Evolutionary conservation across 2,888 invertebrate genomes (phyloP).

Genomic region (Oxycera nigricornis): DNA sequence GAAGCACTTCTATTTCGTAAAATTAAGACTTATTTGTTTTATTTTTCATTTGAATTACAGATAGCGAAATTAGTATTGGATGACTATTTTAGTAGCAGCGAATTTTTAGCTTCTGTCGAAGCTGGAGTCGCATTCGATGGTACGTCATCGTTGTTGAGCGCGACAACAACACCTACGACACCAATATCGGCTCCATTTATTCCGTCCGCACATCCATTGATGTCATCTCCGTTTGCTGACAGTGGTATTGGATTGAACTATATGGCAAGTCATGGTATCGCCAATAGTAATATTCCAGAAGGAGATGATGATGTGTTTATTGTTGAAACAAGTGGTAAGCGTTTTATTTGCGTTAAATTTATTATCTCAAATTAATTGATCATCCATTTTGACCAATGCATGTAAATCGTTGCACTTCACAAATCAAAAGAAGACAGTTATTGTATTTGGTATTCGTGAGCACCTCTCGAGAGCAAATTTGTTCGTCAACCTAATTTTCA

Average conservation of each 20-base stretch:
- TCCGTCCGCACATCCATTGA: slow-evolving; percentile 48
- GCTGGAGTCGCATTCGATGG: slow-evolving; percentile 61
- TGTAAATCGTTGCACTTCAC: too few species aligned
- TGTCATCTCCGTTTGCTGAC: slow-evolving; percentile 56
- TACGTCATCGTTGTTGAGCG: slow-evolving; percentile 57
- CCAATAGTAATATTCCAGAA: slow-evolving; percentile 51
- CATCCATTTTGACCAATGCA: too few species aligned
- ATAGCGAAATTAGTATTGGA: slow-evolving; percentile 87
- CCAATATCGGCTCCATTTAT: slow-evolving; percentile 51
- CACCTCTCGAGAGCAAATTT: too few species aligned
- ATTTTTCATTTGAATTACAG: too few species aligned
- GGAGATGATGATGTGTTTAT: slow-evolving; percentile 61
- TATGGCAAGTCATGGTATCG: slow-evolving; percentile 53
- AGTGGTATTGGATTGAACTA: slow-evolving; percentile 62
- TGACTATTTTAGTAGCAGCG: slow-evolving; percentile 74
- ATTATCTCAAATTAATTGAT: too few species aligned
- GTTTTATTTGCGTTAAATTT: too few species aligned
- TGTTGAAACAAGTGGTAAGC: slow-evolving; percentile 54
- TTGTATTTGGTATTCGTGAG: too few species aligned
- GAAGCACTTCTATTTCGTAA: neutral
- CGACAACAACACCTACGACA: slow-evolving; percentile 59
- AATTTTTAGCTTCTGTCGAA: slow-evolving; percentile 61
- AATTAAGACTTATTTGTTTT: neutral
- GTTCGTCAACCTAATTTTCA: too few species aligned
- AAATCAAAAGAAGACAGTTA: too few species aligned